Base-by-base conservation (phyloP, 2,888 invertebrate species). In the Scaptodrosophila latifasciaeformis region DNA sequence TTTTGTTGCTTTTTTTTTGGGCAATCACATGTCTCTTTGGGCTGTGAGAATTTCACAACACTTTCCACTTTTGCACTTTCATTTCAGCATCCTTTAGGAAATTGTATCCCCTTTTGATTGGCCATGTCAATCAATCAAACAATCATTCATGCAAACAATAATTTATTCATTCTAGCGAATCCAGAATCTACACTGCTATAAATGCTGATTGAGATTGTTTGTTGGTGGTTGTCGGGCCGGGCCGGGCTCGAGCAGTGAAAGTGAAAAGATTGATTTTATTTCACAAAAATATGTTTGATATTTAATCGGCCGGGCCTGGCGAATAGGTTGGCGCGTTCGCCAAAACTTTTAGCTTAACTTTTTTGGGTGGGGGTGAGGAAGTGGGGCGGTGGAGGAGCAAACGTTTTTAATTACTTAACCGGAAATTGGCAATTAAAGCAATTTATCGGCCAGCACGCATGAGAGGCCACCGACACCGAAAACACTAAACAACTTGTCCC, bases 361-460 rank as follows among this genome's bases (percentile, higher is more conserved):
- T 4, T 10, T 10, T 30, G 2, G 2, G 30, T 12, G 30, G 13
- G 13, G 29, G 2, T 3, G 1, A 21, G 48, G 6, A 13, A 17
- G 18, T 10, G 19, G 17, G 9, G 4, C 18, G 2, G 9, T 1
- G 5, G 12, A 6, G 19, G 6, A 15, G 37, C 78, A 74, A 80
- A 64, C 62, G 76, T 66, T 81, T 75, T 75, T 68, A 75, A 75
- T 75, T 81, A 78, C 81, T 75, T 81, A 81, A 75, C 79, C 75
- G 75, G 79, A 75, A 75, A 75, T 75, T 81, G 81, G 81, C 81
- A 75, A 81, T 79, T 79, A 75, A 81, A 79, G 77, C 81, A 81
- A 79, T 75, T 75, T 75, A 75, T 79, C 79, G 71, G 69, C 61
- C 79, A 64, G 65, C 75, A 77, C 81, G 78, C 78, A 80, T 66